Evolutionary conservation across 1,140 invertebrate species (phyloP), one percentile per base, ranked within the genome.

Genomic region (Anastrepha obliqua): DNA sequence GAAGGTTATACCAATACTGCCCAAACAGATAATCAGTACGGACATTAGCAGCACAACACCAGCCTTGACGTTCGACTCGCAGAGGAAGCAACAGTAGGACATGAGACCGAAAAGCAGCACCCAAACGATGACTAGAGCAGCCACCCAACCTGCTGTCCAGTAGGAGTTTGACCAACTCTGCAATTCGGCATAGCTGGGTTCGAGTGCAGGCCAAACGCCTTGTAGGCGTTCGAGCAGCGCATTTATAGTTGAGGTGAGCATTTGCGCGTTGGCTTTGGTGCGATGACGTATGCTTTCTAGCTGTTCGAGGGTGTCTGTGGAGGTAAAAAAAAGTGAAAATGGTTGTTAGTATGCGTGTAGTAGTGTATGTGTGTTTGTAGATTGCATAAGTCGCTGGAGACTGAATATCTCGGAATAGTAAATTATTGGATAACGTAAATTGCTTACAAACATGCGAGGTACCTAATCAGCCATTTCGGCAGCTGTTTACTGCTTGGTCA

Each of bases 31-130:
- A 44, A 94, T 89, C 86, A 90, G 42, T 2, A 94, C 90, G 58
- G 94, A 90, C 89, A 94, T 92, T 65, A 95, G 91, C 85, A 96
- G 93, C 17, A 94, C 94, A 0, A 94, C 91, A 8, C 94, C 93
- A n/a, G 95, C 94, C 90, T 94, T 94, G 7, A 93, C 89, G 62
- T 95, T 94, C 4, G 94, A 91, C 11, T 94, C 93, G 88, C 95
- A 94, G 60, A 95, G 95, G 39, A 94, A 94, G 89, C 95, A 93
- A 86, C 90, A 92, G 70, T 92, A 92, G 86, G 92, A 89, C 90
- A 92, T 92, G n/a, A 92, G 88, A 89, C 92, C 88, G 47, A 93
- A 93, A 47, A 93, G 88, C 85, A 93, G 78, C 47, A 93, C 91
- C 92, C 92, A 93, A 20, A 91, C 89, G 8, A 93, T 91, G 9